These are phyloP conservation scores for Pterois miles DNA, from an alignment of 2,797 vertebrate genomes.

Conservation along the genomic window DNA sequence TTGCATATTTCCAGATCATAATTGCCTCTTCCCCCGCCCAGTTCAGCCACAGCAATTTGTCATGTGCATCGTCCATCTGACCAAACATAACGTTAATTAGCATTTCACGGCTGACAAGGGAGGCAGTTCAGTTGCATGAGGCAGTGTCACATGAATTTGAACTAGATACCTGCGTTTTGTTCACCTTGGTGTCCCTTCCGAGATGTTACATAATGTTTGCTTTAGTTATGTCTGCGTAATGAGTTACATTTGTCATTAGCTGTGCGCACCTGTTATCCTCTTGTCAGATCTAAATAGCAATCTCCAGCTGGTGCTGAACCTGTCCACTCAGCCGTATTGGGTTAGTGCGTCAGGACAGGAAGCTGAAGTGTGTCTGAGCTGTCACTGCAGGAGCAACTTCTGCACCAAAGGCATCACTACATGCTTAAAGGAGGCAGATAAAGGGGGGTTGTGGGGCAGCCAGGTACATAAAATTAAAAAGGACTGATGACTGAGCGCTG, in stretches of 20 bases:
- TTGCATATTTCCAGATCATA: slow-evolving; percentile 42
- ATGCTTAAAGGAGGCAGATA: not conserved
- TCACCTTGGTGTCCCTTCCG: not conserved
- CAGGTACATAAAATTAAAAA: slow-evolving; percentile 42
- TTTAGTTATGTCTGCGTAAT: slow-evolving; percentile 9
- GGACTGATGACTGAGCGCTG: slow-evolving; percentile 14
- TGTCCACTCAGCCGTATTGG: not conserved
- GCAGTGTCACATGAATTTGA: not conserved
- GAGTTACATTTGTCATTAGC: slow-evolving; percentile 8
- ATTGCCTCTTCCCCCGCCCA: slow-evolving; percentile 15
- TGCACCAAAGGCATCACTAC: slow-evolving; percentile 13
- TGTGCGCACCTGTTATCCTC: slow-evolving; percentile 12
- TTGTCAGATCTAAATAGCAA: not conserved
- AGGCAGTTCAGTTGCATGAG: not conserved
- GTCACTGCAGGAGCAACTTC: not conserved
- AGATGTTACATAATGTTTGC: not conserved
- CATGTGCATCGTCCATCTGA: slow-evolving; percentile 63
- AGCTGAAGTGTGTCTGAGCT: slow-evolving; percentile 4
- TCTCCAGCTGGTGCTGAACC: not conserved
- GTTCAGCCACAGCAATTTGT: not conserved
- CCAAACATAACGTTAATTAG: slow-evolving; percentile 44
- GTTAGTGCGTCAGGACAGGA: slow-evolving; percentile 30
- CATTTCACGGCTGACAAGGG: slow-evolving; percentile 6
- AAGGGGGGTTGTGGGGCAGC: slow-evolving; percentile 26
- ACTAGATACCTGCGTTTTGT: not conserved